Base-by-base conservation (phyloP, 2,888 invertebrate species). In the Eudemis profundana region DNA sequence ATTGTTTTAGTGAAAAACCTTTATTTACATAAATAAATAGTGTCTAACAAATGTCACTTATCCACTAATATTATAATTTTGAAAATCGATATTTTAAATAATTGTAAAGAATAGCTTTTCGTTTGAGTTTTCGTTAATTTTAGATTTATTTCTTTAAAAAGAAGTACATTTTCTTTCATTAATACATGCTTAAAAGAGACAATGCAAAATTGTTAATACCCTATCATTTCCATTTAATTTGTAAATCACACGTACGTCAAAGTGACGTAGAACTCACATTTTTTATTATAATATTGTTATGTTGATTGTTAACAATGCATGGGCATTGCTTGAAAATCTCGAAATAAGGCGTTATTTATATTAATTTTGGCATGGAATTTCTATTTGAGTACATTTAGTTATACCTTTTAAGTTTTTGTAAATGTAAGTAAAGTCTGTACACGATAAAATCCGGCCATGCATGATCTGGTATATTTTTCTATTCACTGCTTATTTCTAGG, bases 1-100 rank as follows among this genome's bases (percentile, higher is more conserved):
- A 54, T 61, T 69, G 62, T 36, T 51, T 33, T 56, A 78, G 75
- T 3, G 76, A 82, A n/a, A n/a, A n/a, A n/a, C n/a, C n/a, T n/a
- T n/a, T n/a, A n/a, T n/a, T n/a, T n/a, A n/a, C n/a, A n/a, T n/a
- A n/a, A n/a, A n/a, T n/a, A n/a, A n/a, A n/a, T n/a, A n/a, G n/a
- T n/a, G n/a, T n/a, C n/a, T n/a, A n/a, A n/a, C n/a, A n/a, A n/a
- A n/a, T n/a, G n/a, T n/a, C n/a, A n/a, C n/a, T n/a, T n/a, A n/a
- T n/a, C n/a, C n/a, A n/a, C n/a, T n/a, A n/a, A n/a, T n/a, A n/a
- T n/a, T n/a, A n/a, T n/a, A n/a, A n/a, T n/a, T n/a, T n/a, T n/a
- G n/a, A n/a, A 81, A 40, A 42, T 21, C 50, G 15, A 42, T 51
- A 27, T 19, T 40, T 42, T 42, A 51, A 51, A 15, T 17, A 49